Evolutionary conservation across 2,113 vertebrate species (phyloP).

Genomic region (Pelecanoides urinatrix): DNA sequence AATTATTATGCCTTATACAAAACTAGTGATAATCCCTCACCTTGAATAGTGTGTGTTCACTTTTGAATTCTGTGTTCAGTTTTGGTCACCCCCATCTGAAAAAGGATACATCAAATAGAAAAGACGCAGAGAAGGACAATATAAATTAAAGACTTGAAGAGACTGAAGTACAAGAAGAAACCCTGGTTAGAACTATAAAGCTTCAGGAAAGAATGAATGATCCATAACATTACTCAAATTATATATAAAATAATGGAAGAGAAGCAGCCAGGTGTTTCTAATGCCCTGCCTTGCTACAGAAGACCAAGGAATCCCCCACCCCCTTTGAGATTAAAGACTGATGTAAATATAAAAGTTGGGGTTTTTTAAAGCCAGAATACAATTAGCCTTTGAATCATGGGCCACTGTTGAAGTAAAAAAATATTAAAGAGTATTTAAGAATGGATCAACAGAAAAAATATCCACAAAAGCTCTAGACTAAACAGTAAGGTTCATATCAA

Average conservation of each 20-base stretch:
- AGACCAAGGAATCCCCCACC: neutral
- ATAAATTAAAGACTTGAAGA: conserved; percentile 32
- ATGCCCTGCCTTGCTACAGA: neutral
- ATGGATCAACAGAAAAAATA: neutral
- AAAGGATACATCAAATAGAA: conserved; percentile 69
- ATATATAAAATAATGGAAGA: neutral
- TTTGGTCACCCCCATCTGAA: conserved; percentile 67
- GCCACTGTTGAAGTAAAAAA: neutral
- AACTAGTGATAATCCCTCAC: conserved; percentile 63
- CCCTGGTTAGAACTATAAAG: neutral
- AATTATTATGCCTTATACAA: conserved; percentile 36
- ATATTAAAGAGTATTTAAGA: neutral
- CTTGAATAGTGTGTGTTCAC: conserved; percentile 59
- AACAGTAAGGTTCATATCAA: neutral
- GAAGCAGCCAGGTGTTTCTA: neutral
- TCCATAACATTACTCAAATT: neutral
- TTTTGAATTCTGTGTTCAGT: conserved; percentile 67
- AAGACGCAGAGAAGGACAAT: conserved; percentile 57
- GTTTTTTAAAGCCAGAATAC: neutral
- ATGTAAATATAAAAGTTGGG: neutral
- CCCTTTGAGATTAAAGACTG: neutral
- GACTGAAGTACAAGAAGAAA: conserved; percentile 22
- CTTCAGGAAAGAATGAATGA: neutral
- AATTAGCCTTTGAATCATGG: neutral
- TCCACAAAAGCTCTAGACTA: neutral